A percentile compares a stretch with the other conserved stretches of the same genome.
phyloP scores from a whole-genome alignment of 2,797 vertebrate genomes.

The Trematomus bernacchii region DNA sequence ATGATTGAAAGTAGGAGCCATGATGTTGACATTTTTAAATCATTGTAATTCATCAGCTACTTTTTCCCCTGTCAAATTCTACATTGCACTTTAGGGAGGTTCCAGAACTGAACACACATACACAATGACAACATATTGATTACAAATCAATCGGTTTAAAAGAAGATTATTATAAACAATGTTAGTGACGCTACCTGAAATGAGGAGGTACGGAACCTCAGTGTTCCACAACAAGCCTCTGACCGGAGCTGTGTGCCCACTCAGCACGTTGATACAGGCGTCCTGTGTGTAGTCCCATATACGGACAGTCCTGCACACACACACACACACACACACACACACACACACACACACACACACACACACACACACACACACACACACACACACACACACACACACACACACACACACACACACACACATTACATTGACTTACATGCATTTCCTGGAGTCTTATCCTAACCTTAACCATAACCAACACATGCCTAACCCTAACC shows the following conservation, averaged over 20 bases:
- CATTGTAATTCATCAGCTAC: not conserved
- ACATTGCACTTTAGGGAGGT: not conserved
- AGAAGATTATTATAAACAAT: not conserved
- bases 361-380: constrained; percentile 12
- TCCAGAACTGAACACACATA: not conserved
- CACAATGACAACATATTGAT: not conserved
- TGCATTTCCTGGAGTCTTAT: too few relatives aligned
- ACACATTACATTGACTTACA: too few relatives aligned
- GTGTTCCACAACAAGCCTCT: constrained; percentile 97
- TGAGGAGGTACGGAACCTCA: constrained; percentile 94
- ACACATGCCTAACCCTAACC: too few relatives aligned
- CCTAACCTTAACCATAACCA: too few relatives aligned
- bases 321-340: constrained; percentile 39
- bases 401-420: too few relatives aligned
- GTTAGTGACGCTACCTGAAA: constrained; percentile 77
- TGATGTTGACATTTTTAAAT: not conserved
- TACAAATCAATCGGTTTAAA: not conserved
- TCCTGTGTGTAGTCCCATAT: constrained; percentile 99
- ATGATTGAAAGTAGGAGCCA: not conserved
- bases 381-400: too few relatives aligned
- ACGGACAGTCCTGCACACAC: constrained; percentile 89
- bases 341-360: constrained; percentile 38
- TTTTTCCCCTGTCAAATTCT: not conserved
- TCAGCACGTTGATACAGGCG: constrained; percentile 93
- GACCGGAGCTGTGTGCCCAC: constrained; percentile 94